A percentile compares a stretch with the other conserved stretches of the same genome.
These are phyloP conservation scores for Mylabris phalerata DNA, from an alignment of 1,140 invertebrate genomes.

Conservation along the genomic window DNA sequence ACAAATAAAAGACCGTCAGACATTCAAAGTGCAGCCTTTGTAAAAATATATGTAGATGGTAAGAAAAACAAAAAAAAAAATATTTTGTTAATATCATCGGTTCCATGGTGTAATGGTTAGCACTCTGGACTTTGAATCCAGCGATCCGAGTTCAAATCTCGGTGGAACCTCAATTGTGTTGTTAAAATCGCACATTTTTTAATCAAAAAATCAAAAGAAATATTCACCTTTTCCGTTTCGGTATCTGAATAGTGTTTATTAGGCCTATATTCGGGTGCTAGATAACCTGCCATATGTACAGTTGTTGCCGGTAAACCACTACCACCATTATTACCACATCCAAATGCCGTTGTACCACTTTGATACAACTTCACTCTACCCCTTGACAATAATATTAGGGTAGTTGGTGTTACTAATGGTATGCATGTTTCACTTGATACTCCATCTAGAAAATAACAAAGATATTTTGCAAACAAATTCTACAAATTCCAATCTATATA, in stretches of 20 bases:
- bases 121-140: conserved; percentile 40
- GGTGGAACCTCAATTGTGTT: conserved; percentile 32
- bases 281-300: conserved; percentile 45
- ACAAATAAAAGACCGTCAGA: no score
- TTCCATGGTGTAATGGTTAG: conserved; percentile 40
- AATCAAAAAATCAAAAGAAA: no score
- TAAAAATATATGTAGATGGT: no score
- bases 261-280: conserved; percentile 51
- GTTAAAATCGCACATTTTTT: no score
- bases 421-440: conserved; percentile 46
- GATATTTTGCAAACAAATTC: neutral
- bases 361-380: conserved; percentile 45
- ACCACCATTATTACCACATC: conserved; percentile 29
- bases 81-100: conserved; percentile 1
- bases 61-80: no score
- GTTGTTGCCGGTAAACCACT: conserved; percentile 36
- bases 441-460: conserved; percentile 46
- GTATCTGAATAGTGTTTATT: conserved; percentile 48
- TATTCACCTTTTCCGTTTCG: conserved; percentile 49
- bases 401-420: conserved; percentile 49
- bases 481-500: no score
- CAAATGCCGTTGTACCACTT: conserved; percentile 24
- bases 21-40: no score
- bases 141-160: conserved; percentile 41
- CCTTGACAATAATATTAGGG: conserved; percentile 46